These are phyloP conservation scores for Ceuthmochares aereus DNA, from an alignment of 2,113 vertebrate genomes.

Conservation along the genomic window DNA sequence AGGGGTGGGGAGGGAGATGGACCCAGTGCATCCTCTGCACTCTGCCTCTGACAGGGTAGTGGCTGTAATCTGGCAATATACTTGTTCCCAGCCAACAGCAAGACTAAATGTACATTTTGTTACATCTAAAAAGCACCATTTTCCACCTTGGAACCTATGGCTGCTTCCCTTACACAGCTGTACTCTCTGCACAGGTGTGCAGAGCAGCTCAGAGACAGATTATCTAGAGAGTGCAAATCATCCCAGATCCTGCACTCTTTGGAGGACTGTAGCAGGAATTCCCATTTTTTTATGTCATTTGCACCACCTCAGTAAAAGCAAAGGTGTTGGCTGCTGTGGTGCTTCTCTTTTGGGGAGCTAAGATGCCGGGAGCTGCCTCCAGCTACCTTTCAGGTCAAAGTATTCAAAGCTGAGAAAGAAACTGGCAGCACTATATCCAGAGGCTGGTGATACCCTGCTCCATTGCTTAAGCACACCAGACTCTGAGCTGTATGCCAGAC, in stretches of 20 bases:
- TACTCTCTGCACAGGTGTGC: constrained; percentile 56
- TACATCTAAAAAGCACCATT: background rate
- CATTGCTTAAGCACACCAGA: background rate
- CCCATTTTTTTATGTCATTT: background rate
- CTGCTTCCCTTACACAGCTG: constrained; percentile 43
- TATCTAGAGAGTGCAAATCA: background rate
- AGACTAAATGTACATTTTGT: background rate
- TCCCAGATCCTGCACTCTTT: background rate
- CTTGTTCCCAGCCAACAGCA: background rate
- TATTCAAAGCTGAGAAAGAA: background rate
- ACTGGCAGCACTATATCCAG: background rate
- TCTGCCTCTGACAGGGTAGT: background rate
- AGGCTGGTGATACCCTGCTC: background rate
- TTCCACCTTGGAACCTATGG: constrained; percentile 67
- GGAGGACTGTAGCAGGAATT: background rate
- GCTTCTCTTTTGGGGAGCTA: background rate
- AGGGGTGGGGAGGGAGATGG: background rate
- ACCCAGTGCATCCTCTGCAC: background rate
- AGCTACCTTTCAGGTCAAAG: background rate
- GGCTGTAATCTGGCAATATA: background rate
- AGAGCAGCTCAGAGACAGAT: background rate
- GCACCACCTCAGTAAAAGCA: fast-evolving
- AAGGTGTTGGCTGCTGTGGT: background rate
- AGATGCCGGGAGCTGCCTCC: background rate
- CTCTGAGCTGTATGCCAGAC: background rate